Evolutionary conservation across 2,888 invertebrate genomes (phyloP).

Genomic region (Sialis fuliginosa): DNA sequence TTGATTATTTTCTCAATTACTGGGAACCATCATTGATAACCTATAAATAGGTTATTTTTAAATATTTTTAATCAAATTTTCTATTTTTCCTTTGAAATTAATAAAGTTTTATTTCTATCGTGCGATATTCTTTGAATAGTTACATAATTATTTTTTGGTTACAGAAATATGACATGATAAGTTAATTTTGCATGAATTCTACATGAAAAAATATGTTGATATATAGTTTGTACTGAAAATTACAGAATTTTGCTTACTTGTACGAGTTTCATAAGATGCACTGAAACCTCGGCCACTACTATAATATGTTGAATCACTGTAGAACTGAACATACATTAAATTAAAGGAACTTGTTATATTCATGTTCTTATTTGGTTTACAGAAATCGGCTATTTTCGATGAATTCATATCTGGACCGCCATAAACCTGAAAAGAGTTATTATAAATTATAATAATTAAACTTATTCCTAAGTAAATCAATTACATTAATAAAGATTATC

Average conservation of each 20-base stretch:
- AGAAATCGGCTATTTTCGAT: conserved; percentile 39
- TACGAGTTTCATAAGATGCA: conserved; percentile 33
- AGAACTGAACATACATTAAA: conserved; percentile 48
- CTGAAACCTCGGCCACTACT: conserved; percentile 44
- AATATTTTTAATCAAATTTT: too few relatives aligned
- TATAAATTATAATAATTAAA: background rate
- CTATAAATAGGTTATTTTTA: too few relatives aligned
- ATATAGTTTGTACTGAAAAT: background rate
- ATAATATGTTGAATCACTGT: conserved; percentile 31
- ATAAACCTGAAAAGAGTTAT: conserved; percentile 24
- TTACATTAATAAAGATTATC: too few relatives aligned
- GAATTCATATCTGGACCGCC: conserved; percentile 39
- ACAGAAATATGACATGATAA: too few relatives aligned
- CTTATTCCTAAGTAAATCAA: background rate
- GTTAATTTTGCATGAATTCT: background rate
- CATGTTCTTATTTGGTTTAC: conserved; percentile 17
- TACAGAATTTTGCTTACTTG: conserved; percentile 24
- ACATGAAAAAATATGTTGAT: background rate
- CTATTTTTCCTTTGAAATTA: too few relatives aligned
- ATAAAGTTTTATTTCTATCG: too few relatives aligned
- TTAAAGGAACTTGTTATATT: conserved; percentile 44
- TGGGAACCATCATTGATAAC: too few relatives aligned
- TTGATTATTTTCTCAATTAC: too few relatives aligned
- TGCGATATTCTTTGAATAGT: too few relatives aligned
- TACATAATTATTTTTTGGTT: too few relatives aligned